Evolutionary conservation across 1,140 invertebrate species (phyloP).

Genomic region (Steinernema feltiae): DNA sequence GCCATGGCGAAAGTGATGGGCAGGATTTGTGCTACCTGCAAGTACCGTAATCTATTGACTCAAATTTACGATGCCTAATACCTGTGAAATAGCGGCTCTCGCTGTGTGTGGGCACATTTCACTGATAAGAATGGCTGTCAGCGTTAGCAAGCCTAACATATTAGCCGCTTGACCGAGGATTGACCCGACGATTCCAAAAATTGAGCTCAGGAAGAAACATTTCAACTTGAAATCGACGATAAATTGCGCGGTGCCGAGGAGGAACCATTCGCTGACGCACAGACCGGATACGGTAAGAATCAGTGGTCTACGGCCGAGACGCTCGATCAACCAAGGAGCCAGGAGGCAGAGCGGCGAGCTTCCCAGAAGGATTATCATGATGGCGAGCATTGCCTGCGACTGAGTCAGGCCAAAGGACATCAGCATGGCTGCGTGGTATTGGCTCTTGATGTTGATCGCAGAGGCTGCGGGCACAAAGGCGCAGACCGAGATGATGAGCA

Average conservation of each 20-base stretch:
- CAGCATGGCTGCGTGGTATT: slow-evolving; percentile 38
- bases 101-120: background rate
- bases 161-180: background rate
- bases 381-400: slow-evolving; percentile 14
- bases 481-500: slow-evolving; percentile 27
- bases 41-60: no score
- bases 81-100: background rate
- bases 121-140: slow-evolving; percentile 2
- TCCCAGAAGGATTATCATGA: background rate
- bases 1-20: background rate
- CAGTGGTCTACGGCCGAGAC: background rate
- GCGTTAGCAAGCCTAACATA: background rate
- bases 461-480: slow-evolving; percentile 29
- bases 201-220: background rate
- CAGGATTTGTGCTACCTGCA: background rate
- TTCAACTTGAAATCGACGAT: background rate
- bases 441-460: slow-evolving; percentile 33
- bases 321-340: background rate
- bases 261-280: background rate
- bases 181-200: background rate
- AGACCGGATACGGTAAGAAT: background rate
- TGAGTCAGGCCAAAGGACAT: slow-evolving; percentile 39
- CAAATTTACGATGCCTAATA: no score
- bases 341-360: background rate
- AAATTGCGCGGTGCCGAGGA: background rate